Conservation (phyloP, 1,140 invertebrate species). For the Acromyrmex charruanus region DNA sequence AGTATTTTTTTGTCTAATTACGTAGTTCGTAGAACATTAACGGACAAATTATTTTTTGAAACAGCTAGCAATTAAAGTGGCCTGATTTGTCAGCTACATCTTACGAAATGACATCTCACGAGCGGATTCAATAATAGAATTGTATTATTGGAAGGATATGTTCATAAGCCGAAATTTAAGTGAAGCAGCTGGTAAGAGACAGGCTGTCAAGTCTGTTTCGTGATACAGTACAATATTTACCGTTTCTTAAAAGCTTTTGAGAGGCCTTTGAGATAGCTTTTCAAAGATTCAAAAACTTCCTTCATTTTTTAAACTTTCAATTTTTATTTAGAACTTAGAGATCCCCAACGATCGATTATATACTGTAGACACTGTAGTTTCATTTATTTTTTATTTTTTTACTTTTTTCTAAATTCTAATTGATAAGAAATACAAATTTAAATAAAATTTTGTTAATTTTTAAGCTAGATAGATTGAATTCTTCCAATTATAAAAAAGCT, state of each 20-base stretch:
- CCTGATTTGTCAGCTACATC: constrained; percentile 6
- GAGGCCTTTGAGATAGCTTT: constrained; percentile 6
- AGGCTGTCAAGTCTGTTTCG: neutral
- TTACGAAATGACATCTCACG: neutral
- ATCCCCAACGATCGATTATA: neutral
- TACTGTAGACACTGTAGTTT: neutral
- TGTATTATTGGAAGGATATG: constrained; percentile 11
- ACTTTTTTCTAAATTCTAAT: neutral
- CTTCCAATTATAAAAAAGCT: neutral
- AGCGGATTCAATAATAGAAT: constrained; percentile 9
- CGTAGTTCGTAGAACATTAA: neutral
- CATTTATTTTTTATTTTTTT: neutral
- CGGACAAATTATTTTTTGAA: constrained; percentile 5
- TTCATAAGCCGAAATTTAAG: constrained; percentile 3
- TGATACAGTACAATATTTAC: neutral
- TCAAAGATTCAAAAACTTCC: constrained; percentile 9
- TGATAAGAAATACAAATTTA: neutral
- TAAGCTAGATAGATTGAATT: neutral
- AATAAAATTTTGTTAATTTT: neutral
- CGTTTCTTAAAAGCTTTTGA: neutral
- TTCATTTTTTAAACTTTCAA: constrained; percentile 18
- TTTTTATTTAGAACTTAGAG: neutral
- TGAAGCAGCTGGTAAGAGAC: neutral
- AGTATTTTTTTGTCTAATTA: neutral
- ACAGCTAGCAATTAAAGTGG: neutral